Base-by-base conservation (phyloP, 2,888 invertebrate genomes). In the Urechis unicinctus region DNA sequence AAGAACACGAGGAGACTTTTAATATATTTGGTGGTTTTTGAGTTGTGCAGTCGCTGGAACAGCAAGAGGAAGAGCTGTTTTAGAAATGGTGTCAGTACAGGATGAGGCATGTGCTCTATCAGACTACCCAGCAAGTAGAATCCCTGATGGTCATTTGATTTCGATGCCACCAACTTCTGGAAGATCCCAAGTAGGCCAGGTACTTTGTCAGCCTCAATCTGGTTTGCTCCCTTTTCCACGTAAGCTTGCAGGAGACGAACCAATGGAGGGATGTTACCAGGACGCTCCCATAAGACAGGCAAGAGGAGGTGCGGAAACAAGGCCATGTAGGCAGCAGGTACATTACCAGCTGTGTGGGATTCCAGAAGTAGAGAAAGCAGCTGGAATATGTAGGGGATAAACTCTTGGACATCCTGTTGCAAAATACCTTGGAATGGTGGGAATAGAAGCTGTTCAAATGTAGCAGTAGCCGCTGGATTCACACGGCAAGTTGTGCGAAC, bases 351-450 rank as follows among this genome's bases (percentile, higher is more conserved):
- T 3, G 61, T 53, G 59, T 77, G 72, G 47, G 74, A 63, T 64
- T 95, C 95, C 80, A 97, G 82, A 55, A 96, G 81, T 24, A 96
- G 81, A 0, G 95, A 91, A 43, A 97, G 81, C 80, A 98, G 87
- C 89, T 98, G 98, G 78, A 98, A 96, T 48, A 95, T 92, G 79
- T 98, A 98, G 0, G 97, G 97, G 80, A 96, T 89, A 81, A 98
- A 96, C 78, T 97, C 97, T 83, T 89, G 88, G 29, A 92, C 88
- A 77, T 99, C 97, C 73, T 94, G 89, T 66, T 91, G 89, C 22
- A 98, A 80, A 66, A 98, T 94, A 53, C 87, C 87, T 79, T 96
- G 92, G 78, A 98, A 96, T 65, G 93, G 89, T 5, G 95, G 95
- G 73, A 98, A 95, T 21, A 98, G 81, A 0, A 89, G 87, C 71